Evolutionary conservation across 2,113 vertebrate species (phyloP).

Genomic region (Nesoenas mayeri): DNA sequence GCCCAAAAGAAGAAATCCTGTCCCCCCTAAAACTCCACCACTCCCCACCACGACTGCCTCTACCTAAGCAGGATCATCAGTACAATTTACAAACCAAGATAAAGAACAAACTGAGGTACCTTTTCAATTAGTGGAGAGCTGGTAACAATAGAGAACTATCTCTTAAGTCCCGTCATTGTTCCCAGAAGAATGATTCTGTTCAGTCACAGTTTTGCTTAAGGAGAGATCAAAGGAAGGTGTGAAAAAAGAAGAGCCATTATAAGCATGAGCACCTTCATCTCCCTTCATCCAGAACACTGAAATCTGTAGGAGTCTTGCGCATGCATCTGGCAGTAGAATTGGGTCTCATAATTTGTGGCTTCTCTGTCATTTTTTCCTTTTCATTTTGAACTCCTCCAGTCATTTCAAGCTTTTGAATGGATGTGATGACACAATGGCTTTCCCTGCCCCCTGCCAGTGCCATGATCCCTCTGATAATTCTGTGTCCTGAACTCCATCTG

Average conservation of each 20-base stretch:
- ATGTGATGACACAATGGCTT: background rate
- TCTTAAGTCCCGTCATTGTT: conserved; percentile 6
- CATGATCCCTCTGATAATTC: background rate
- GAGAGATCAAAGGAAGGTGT: background rate
- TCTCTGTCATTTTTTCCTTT: background rate
- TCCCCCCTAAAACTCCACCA: background rate
- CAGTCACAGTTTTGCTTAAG: background rate
- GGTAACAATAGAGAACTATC: background rate
- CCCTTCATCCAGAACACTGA: background rate
- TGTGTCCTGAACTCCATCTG: background rate
- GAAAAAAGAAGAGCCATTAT: background rate
- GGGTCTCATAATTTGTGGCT: background rate
- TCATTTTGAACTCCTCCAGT: background rate
- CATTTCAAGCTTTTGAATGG: background rate
- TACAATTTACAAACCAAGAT: background rate
- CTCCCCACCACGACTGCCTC: background rate
- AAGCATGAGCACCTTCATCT: background rate
- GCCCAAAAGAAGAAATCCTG: background rate
- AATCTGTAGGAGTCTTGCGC: background rate
- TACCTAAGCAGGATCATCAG: background rate
- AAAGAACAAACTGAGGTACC: background rate
- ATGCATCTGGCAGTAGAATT: background rate
- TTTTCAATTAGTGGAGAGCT: conserved; percentile 5
- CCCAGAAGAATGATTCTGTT: background rate
- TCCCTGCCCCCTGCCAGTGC: background rate